phyloP scores from a whole-genome alignment of 2,797 vertebrate species.

The Chloroceryle amazona region DNA sequence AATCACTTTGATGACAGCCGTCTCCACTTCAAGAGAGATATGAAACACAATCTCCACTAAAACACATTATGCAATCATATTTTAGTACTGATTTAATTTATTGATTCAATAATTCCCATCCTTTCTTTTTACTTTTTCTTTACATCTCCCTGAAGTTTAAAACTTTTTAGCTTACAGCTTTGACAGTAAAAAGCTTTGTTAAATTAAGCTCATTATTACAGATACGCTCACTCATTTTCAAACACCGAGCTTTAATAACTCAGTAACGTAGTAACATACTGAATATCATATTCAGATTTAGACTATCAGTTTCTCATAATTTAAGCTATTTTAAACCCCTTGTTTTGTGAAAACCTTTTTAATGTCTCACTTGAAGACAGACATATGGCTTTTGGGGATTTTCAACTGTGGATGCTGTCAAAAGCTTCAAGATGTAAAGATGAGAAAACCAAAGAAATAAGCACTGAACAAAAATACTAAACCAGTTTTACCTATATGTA shows the following conservation, averaged over 20 bases:
- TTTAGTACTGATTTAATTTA: conserved; percentile 7
- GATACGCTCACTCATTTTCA: neutral
- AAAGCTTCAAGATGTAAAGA: neutral
- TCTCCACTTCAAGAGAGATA: neutral
- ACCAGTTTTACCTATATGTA: neutral
- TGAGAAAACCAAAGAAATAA: neutral
- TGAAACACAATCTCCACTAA: conserved; percentile 44
- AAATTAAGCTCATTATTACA: neutral
- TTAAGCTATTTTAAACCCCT: neutral
- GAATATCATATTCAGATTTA: neutral
- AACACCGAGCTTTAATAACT: conserved; percentile 5
- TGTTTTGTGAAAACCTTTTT: neutral
- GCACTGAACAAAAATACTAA: neutral
- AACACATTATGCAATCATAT: neutral
- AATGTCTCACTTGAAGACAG: neutral
- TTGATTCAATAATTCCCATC: neutral
- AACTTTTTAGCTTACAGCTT: neutral
- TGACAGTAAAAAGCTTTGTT: neutral
- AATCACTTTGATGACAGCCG: neutral
- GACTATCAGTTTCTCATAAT: neutral
- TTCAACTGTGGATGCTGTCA: neutral
- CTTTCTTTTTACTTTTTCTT: neutral
- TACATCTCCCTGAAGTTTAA: neutral
- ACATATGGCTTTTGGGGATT: neutral
- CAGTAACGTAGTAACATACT: neutral